Conservation (phyloP, 2,888 invertebrate species). For the Anticlea derivata region DNA sequence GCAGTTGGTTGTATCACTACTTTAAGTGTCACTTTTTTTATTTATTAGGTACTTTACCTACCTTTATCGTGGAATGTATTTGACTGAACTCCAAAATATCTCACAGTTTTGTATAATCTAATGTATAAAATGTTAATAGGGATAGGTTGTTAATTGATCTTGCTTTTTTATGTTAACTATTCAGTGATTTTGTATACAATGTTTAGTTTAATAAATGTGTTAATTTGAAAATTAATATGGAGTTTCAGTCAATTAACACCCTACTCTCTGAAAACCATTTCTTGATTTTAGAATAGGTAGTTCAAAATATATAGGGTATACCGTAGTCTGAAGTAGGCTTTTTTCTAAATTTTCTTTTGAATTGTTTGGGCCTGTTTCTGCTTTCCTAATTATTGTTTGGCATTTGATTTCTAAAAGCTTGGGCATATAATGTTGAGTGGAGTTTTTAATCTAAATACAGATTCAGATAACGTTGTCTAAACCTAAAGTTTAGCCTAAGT, state of each 20-base stretch:
- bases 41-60: conserved; percentile 31
- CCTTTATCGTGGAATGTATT: conserved; percentile 54
- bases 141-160: conserved; percentile 82
- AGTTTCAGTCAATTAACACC: conserved; percentile 85
- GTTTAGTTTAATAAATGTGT: conserved; percentile 79
- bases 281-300: conserved; percentile 27
- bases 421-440: conserved; percentile 39
- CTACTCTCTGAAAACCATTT: conserved; percentile 68
- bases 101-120: conserved; percentile 58
- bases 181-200: conserved; percentile 75
- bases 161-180: conserved; percentile 66
- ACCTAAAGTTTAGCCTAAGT: neutral
- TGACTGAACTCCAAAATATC: conserved; percentile 79
- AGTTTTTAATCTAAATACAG: conserved; percentile 1
- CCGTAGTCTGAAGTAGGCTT: conserved; percentile 8
- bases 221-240: conserved; percentile 75
- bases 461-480: neutral
- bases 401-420: conserved; percentile 46
- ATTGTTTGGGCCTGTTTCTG: conserved; percentile 44
- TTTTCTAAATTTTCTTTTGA: conserved; percentile 15
- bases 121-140: conserved; percentile 62
- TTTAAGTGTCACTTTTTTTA: conserved; percentile 19
- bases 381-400: conserved; percentile 62
- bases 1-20: conserved; percentile 51
- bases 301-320: conserved; percentile 10